Base-by-base conservation (phyloP, 2,797 vertebrate genomes). In the Amniataba percoides region DNA sequence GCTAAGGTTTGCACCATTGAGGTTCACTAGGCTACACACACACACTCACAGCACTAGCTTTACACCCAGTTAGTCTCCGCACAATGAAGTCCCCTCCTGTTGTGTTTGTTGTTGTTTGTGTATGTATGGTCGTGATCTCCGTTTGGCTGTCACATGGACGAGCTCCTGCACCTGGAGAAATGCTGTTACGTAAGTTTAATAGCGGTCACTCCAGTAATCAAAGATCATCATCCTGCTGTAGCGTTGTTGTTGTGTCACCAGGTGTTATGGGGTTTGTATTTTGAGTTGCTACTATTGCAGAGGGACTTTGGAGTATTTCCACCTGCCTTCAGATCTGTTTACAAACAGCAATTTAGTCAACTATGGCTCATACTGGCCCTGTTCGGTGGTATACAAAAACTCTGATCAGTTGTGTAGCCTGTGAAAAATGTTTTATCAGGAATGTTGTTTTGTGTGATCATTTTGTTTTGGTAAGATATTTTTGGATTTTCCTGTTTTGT, bases 1-100 rank as follows among this genome's bases (percentile, higher is more conserved):
- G 68, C 75, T 74, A 86, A 65, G 59, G 27, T 64, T 62, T 74
- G 60, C 70, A 66, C 58, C 67, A 11, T 49, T 52, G 18, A n/a
- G 71, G 42, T 60, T 57, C 67, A 42, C 16, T 2, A 36, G 53
- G 57, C 43, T 74, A n/a, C 58, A 71, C 43, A 45, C 40, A 31
- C 27, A 31, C 27, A 31, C 27, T 31, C 27, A 31, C 27, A 31
- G 27, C 27, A 31, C 27, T 5, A 31, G 27, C 27, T 31, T 31
- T 31, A 31, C 27, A 31, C 27, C 27, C 27, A 31, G 27, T 31
- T 31, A 31, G 27, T 31, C 27, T 31, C 27, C 5, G 27, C 27
- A 31, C 27, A 31, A 31, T 31, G 27, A 31, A 31, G 27, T 5
- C 27, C 27, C 27, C 27, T 31, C 27, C 27, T 48, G 39, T 45